Percentiles rank a stretch among this genome's conserved stretches.
These are phyloP conservation scores for Centropus unirufus DNA, from an alignment of 2,113 vertebrate species.

Conservation along the genomic window DNA sequence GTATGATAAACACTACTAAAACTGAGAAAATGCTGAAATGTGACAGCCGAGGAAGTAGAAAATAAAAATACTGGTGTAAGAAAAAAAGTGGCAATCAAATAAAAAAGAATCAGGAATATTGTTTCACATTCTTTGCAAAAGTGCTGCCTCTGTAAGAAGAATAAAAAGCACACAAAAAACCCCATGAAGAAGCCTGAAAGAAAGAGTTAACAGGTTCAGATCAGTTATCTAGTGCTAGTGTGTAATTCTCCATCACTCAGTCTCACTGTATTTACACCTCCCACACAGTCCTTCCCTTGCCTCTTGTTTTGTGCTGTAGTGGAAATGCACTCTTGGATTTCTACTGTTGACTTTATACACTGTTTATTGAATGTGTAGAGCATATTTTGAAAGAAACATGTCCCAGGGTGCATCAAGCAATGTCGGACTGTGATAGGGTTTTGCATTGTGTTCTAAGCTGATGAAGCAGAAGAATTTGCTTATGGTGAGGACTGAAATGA, in stretches of 20 bases:
- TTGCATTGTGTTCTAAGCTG: background rate
- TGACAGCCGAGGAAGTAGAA: background rate
- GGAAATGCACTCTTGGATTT: conserved; percentile 22
- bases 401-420: background rate
- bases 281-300: conserved; percentile 7
- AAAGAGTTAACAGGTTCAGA: background rate
- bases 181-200: background rate
- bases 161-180: background rate
- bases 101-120: background rate
- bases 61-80: background rate
- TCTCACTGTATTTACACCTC: conserved; percentile 35
- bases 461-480: conserved; percentile 24
- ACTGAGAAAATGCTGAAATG: background rate
- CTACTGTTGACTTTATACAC: background rate
- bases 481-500: background rate
- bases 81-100: background rate
- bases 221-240: background rate
- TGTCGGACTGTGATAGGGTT: conserved; percentile 16
- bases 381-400: conserved; percentile 22
- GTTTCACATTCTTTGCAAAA: background rate
- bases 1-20: background rate
- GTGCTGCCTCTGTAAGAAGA: background rate
- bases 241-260: background rate
- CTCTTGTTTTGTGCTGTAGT: conserved; percentile 26
- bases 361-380: conserved; percentile 28